Evolutionary conservation across 2,113 vertebrate genomes (phyloP).

Genomic region (Istiophorus platypterus): DNA sequence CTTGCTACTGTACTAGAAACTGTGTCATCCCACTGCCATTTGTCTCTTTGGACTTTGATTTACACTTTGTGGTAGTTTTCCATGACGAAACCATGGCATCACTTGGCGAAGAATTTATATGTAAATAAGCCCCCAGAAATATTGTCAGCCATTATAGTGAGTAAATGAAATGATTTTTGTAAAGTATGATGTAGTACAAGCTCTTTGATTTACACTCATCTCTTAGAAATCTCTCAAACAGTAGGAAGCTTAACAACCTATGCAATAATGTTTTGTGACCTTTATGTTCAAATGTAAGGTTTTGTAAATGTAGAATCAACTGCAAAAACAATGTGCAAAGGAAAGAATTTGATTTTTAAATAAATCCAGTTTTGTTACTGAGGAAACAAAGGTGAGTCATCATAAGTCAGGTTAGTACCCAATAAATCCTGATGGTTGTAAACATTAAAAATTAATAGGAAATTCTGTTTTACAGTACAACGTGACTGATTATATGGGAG

Average conservation of each 20-base stretch:
- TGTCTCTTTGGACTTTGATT: conserved; percentile 61
- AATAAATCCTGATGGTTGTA: neutral
- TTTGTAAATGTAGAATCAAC: neutral
- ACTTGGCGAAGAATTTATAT: neutral
- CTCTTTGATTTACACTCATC: neutral
- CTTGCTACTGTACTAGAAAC: neutral
- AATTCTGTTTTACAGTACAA: neutral
- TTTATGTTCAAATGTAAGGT: neutral
- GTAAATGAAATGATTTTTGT: neutral
- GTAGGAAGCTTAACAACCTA: neutral
- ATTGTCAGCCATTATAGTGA: neutral
- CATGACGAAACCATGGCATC: neutral
- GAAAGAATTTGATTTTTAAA: conserved; percentile 7
- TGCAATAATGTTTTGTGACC: neutral
- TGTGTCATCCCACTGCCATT: neutral
- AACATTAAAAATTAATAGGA: neutral
- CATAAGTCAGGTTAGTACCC: neutral
- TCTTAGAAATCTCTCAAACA: neutral
- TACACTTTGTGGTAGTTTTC: conserved; percentile 57
- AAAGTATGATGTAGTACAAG: neutral
- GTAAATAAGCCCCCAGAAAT: neutral
- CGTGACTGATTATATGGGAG: neutral
- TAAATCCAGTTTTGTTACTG: conserved; percentile 8
- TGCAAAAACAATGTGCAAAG: neutral
- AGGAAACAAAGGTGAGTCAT: neutral